Evolutionary conservation across 2,113 vertebrate genomes (phyloP), one percentile per base, ranked within the genome.

Genomic region (Pseudopipra pipra): DNA sequence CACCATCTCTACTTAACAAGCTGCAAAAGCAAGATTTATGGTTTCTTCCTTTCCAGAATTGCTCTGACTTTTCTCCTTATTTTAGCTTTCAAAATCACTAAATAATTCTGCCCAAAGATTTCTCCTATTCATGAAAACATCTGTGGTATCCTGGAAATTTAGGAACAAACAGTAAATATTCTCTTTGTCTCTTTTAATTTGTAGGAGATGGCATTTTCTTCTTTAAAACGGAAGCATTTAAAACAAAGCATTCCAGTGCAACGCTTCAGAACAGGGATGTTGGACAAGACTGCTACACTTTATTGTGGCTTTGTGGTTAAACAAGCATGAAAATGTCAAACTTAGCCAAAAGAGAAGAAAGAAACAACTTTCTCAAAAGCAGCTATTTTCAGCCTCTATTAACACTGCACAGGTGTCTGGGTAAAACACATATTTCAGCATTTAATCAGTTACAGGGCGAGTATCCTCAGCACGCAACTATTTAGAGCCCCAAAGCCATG

Each of bases 291-390:
- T 92, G 62, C 77, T 91, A 58, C 31, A 28, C 88, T 91, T 95
- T 84, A 84, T 81, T 94, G 95, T 82, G 95, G 94, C 93, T 94
- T 94, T 84, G 93, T 95, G 93, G 93, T 96, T 96, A 93, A 95
- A 94, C 77, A 87, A 92, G 77, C 56, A 89, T 35, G 58, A 82
- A 87, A 92, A 81, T 1, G 9, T 41, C 65, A 81, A 87, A 89
- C 61, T 72, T 55, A 28, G 83, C 80, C 65, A 85, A 95, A 84
- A 90, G 63, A 86, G 46, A 94, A 82, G 81, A 87, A 89, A 82
- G 76, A 63, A 94, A 89, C 55, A 87, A 81, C 73, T 74, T 95
- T 93, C 84, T 76, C 76, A 68, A 89, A 90, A 21, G 46, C 55
- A 61, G 43, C 70, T 87, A 41, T 89, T 95, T 92, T 81, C 93